These are phyloP conservation scores for Podarcis cretensis DNA, from an alignment of 2,113 vertebrate genomes.

Conservation along the genomic window DNA sequence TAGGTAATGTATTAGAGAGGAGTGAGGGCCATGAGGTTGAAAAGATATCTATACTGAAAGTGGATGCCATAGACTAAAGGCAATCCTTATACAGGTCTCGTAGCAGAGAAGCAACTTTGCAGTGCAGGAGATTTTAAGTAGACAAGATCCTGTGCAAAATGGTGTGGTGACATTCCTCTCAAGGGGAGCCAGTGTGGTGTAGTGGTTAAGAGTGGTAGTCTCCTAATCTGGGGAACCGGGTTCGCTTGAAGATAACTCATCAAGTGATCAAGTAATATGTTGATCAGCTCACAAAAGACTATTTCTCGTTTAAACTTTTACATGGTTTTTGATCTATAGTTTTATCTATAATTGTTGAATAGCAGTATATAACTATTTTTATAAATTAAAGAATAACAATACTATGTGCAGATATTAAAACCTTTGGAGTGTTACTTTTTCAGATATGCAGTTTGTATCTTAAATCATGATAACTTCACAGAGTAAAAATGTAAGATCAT, in stretches of 20 bases:
- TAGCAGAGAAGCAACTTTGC: not conserved
- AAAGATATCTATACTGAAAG: not conserved
- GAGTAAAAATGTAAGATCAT: conserved; percentile 26
- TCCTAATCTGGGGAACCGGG: no score
- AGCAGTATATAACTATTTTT: no score
- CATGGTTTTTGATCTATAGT: no score
- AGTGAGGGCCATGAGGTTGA: not conserved
- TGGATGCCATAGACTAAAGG: not conserved
- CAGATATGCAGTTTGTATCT: not conserved
- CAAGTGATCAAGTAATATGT: not conserved
- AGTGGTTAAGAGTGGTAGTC: no score
- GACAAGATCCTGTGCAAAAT: not conserved
- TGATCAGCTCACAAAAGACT: no score
- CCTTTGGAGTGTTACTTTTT: not conserved
- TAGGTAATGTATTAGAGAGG: not conserved
- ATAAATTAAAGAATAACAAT: no score
- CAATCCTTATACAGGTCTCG: not conserved
- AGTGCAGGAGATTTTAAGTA: not conserved
- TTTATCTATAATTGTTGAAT: no score
- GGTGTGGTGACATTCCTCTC: not conserved
- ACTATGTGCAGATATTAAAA: no score
- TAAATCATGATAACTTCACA: not conserved
- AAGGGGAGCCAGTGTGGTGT: no score
- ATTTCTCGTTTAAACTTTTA: no score
- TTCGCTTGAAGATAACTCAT: not conserved